Evolutionary conservation across 2,113 vertebrate genomes (phyloP).

Genomic region (Puntigrus tetrazona): DNA sequence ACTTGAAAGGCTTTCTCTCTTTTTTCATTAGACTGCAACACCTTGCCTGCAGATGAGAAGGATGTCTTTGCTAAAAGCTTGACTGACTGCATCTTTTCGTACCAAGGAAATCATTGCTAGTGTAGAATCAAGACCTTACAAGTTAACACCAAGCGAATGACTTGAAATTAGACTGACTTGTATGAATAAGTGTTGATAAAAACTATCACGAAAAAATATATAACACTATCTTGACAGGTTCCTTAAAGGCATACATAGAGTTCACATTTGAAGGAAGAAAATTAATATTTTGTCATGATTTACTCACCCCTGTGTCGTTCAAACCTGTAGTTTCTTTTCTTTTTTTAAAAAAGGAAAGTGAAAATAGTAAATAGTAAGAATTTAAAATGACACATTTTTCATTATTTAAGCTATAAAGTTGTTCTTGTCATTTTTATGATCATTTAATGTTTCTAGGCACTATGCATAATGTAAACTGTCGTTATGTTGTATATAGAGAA

Average conservation of each 20-base stretch:
- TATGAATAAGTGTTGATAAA: conserved; percentile 48
- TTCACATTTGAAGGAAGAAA: neutral
- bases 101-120: conserved; percentile 39
- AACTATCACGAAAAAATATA: neutral
- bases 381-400: neutral
- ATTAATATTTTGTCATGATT: too few species aligned
- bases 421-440: neutral
- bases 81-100: conserved; percentile 51
- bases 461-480: neutral
- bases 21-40: conserved; percentile 44
- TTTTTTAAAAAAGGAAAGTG: neutral
- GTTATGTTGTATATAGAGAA: neutral
- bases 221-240: conserved; percentile 21
- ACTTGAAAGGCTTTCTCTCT: conserved; percentile 54
- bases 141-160: conserved; percentile 14
- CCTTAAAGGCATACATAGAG: neutral
- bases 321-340: too few species aligned
- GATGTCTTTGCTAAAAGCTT: conserved; percentile 61
- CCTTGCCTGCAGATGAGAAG: conserved; percentile 54
- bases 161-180: conserved; percentile 34
- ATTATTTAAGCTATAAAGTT: neutral
- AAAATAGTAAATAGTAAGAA: neutral
- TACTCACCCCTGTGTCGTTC: too few species aligned
- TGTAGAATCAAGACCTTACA: conserved; percentile 33
- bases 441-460: neutral